These are phyloP conservation scores for Brachypodius melanocephalos DNA, from an alignment of 2,113 vertebrate genomes.

Conservation along the genomic window DNA sequence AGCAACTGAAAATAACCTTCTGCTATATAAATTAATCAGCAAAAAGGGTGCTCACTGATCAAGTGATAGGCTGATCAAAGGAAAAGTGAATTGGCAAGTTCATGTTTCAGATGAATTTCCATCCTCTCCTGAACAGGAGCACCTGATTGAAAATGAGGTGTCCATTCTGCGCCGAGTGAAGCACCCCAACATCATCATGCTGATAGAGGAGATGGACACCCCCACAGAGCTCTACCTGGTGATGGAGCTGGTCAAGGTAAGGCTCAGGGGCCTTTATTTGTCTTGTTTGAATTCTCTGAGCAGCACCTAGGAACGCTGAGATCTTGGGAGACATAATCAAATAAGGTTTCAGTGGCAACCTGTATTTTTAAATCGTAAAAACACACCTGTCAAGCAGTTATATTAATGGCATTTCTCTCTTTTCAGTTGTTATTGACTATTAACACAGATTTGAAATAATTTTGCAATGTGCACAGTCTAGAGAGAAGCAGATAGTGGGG, in stretches of 20 bases:
- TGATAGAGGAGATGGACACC: constrained; percentile 95
- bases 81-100: background rate
- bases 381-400: background rate
- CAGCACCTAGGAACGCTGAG: background rate
- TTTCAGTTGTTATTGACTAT: background rate
- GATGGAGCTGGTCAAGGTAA: constrained; percentile 97
- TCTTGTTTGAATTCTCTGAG: background rate
- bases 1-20: background rate
- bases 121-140: constrained; percentile 78
- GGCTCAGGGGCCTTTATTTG: background rate
- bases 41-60: background rate
- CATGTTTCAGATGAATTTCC: background rate
- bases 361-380: background rate
- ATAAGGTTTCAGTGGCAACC: background rate
- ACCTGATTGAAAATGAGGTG: constrained; percentile 96
- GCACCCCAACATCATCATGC: constrained; percentile 97
- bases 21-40: background rate
- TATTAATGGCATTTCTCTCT: background rate
- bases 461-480: background rate
- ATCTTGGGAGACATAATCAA: background rate
- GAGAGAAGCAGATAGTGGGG: background rate
- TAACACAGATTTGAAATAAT: background rate
- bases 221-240: constrained; percentile 89
- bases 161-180: constrained; percentile 91
- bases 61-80: background rate